These are phyloP conservation scores for Scolanthus callimorphus DNA, from an alignment of 92 coral and sea anemone species.

Conservation along the genomic window DNA sequence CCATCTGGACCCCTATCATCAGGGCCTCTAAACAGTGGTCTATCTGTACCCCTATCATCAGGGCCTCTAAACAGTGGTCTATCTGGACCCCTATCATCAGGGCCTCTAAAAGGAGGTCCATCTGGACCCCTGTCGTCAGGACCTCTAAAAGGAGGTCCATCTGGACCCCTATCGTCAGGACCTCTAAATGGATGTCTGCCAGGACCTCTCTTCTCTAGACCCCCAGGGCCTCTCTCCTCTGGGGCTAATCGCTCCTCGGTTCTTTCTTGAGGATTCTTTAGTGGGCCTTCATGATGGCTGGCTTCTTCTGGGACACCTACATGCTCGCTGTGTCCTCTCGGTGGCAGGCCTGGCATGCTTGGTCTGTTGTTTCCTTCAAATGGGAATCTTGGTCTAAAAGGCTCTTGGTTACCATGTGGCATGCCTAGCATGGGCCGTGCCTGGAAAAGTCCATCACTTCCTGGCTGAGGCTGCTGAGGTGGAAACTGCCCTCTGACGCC, in stretches of 20 bases:
- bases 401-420: conserved; percentile 21
- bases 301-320: no score
- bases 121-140: conserved; percentile 17
- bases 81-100: conserved; percentile 4
- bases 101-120: conserved; percentile 42
- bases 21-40: conserved; percentile 29
- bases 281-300: conserved; percentile 7
- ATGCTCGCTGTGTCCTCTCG: no score
- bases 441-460: conserved; percentile 48
- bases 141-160: conserved; percentile 51
- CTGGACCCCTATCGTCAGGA: conserved; percentile 28
- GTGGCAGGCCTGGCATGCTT: no score
- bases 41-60: conserved; percentile 52
- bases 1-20: conserved; percentile 9
- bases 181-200: conserved; percentile 40
- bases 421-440: conserved; percentile 39
- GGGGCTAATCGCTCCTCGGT: neutral
- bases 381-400: no score
- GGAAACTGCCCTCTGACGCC: conserved; percentile 39
- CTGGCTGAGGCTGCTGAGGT: conserved; percentile 34
- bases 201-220: neutral
- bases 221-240: neutral
- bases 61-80: conserved; percentile 33
- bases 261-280: no score
- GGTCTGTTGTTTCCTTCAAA: no score